Evolutionary conservation across 2,113 vertebrate species (phyloP).

Genomic region (Pelecanoides urinatrix): DNA sequence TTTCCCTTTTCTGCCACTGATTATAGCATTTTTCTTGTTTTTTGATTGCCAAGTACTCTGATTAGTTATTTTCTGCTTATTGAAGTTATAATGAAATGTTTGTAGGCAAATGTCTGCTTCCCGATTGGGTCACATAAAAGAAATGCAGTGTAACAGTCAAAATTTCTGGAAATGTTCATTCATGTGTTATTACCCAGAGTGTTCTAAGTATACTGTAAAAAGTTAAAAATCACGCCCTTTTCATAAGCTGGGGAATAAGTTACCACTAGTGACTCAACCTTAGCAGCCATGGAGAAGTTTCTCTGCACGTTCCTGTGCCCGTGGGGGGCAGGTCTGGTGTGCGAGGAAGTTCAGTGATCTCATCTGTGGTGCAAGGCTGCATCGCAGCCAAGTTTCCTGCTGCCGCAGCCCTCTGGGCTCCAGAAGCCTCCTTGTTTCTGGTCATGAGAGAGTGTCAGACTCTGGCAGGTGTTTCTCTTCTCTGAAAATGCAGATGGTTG

Average conservation of each 20-base stretch:
- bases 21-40: background rate
- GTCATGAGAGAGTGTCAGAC: background rate
- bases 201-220: background rate
- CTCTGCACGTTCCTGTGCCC: background rate
- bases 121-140: background rate
- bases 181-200: rapidly evolving
- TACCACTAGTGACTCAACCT: rapidly evolving
- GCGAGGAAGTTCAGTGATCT: rapidly evolving
- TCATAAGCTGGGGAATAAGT: rapidly evolving
- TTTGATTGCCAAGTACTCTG: background rate
- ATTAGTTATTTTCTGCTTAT: background rate
- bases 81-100: background rate
- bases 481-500: background rate
- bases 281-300: background rate
- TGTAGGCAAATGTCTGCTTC: background rate
- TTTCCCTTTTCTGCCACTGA: background rate
- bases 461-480: background rate
- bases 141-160: background rate
- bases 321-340: rapidly evolving
- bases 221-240: background rate
- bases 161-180: background rate
- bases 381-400: rapidly evolving
- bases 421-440: background rate
- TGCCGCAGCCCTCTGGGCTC: background rate
- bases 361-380: background rate